Evolutionary conservation across 1,140 invertebrate species (phyloP), one percentile per base, ranked within the genome.

Genomic region (Penaeus indicus): DNA sequence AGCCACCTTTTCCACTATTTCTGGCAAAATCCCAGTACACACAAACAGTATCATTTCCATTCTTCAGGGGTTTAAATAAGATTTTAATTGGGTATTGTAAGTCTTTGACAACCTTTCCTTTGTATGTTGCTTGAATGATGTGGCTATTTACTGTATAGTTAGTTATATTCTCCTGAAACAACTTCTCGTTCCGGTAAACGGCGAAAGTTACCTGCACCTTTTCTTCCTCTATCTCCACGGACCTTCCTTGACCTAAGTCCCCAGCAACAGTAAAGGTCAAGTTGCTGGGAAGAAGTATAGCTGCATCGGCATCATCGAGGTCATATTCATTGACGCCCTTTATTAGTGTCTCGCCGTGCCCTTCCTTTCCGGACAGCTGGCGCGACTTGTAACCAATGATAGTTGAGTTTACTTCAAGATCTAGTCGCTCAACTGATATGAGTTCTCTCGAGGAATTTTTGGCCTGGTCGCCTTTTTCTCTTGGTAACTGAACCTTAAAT

Each of bases 11-110:
- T 21, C 75, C 63, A n/a, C 67, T 60, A 64, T 91, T 89, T 10
- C 81, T 82, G 22, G 22, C n/a, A 54, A 89, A 88, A n/a, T 91
- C 91, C 91, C 91, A 91, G 64, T 84, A 91, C 27, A 91, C 91
- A 87, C 91, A 91, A 19, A 85, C 86, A 1, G 90, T 88, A 67
- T 90, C 90, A 25, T 90, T 86, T n/a, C 87, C 88, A 21, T 21
- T 21, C 25, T 78, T 21, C 16, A 64, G n/a, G 1, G 90, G 87
- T 22, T 86, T 85, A 62, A 90, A 90, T 21, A 69, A 84, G 54
- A 90, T 84, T 67, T 79, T 62, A 21, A 90, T 84, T 60, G 84
- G 84, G 54, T 89, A 22, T 21, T 75, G n/a, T 62, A 90, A 62
- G 54, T 86, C 72, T 27, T 63, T 69, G 19, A 90, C 67, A 21